phyloP scores from a whole-genome alignment of 2,888 invertebrate species.

The Octodonta nipae region DNA sequence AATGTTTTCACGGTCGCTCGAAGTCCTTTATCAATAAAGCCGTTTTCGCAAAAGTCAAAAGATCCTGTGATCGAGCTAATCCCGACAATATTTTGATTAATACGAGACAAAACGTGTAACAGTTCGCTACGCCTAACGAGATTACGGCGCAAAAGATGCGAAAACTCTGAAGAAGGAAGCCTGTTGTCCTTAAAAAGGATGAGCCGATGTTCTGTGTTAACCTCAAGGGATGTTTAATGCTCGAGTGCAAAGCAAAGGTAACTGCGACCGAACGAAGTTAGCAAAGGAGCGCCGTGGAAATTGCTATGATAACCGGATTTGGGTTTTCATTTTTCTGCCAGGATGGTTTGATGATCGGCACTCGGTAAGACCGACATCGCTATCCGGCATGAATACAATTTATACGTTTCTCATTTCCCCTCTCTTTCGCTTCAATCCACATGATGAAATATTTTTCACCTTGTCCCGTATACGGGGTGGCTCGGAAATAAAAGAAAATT shows the following conservation, averaged over 20 bases:
- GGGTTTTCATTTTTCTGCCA: constrained; percentile 42
- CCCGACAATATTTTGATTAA: no score
- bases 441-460: no score
- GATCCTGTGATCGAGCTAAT: no score
- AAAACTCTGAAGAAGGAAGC: no score
- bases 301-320: constrained; percentile 42
- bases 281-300: constrained; percentile 30
- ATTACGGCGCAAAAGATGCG: no score
- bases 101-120: no score
- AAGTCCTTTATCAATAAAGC: no score
- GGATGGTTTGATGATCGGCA: constrained; percentile 36
- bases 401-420: constrained; percentile 32
- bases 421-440: constrained; percentile 13
- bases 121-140: no score
- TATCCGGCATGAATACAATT: constrained; percentile 26
- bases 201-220: not conserved
- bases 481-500: no score
- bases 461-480: constrained; percentile 1
- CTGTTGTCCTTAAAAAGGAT: not conserved
- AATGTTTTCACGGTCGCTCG: no score
- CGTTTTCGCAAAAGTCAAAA: no score
- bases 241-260: constrained; percentile 22
- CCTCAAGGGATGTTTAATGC: constrained; percentile 18
- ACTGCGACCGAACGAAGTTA: constrained; percentile 20
- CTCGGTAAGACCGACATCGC: no score